Base-by-base conservation (phyloP, 2,113 vertebrate genomes). In the Paracanthobrama guichenoti region DNA sequence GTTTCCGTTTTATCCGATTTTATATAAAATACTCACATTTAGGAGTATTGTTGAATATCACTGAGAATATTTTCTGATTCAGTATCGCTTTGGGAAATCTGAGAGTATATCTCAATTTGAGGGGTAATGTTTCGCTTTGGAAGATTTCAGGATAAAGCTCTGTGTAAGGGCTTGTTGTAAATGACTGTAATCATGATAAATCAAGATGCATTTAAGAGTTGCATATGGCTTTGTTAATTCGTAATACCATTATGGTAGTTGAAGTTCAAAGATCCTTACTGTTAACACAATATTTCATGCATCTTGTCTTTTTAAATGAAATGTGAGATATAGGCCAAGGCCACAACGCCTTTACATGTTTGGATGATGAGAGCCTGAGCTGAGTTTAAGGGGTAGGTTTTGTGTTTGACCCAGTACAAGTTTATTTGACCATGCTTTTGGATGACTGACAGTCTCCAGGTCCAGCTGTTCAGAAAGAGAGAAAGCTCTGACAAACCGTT, bases 291-390 rank as follows among this genome's bases (percentile, higher is more conserved):
- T 86, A 83, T 87, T 91, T 86, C 86, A 85, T 88, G 87, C 88
- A 87, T 87, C 81, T 85, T 86, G 85, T 90, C 84, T 89, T 89
- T 57, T 86, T 85, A 92, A 92, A 92, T 92, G 86, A 91, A 86
- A 87, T 90, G 90, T 89, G 82, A 91, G 89, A 92, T 92, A 87
- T 90, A 92, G 90, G 92, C 86, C 91, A 91, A 86, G 84, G 74
- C 73, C 67, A 64, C 87, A n/a, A 16, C 18, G 67, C 67, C 67
- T 50, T 79, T 64, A n/a, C 48, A 66, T 26, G 31, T 80, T 84
- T 82, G 75, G 67, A 46, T 86, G 66, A 57, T n/a, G 13, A 81
- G 88, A 75, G 71, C 84, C 82, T 31, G 87, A 84, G 67, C 53
- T 81, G 90, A 82, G 71, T 87, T 79, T 28, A 75, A 57, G 44